Evolutionary conservation across 2,113 vertebrate species (phyloP).

Genomic region (Tringa solitaria): DNA sequence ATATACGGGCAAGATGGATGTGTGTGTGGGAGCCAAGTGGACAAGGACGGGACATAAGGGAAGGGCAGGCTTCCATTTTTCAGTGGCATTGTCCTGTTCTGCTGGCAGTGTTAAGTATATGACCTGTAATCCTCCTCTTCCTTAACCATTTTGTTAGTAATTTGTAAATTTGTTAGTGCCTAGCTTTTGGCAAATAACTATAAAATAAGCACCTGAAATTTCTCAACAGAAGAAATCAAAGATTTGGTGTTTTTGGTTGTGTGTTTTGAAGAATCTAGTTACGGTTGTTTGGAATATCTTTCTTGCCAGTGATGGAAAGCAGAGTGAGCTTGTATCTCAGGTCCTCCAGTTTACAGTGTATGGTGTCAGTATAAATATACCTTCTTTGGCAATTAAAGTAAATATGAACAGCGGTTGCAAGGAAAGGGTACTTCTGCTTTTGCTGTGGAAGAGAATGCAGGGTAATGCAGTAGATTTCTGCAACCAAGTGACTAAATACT

Average conservation of each 20-base stretch:
- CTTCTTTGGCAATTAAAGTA: neutral
- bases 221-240: neutral
- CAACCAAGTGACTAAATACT: neutral
- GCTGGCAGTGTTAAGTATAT: neutral
- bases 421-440: neutral
- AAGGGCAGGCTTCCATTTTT: neutral
- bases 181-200: neutral
- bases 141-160: neutral
- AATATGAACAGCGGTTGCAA: accelerated
- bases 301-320: neutral
- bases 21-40: neutral
- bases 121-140: neutral
- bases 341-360: neutral
- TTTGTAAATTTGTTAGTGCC: neutral
- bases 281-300: neutral
- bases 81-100: neutral
- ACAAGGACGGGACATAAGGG: neutral
- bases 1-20: neutral
- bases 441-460: neutral
- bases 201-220: neutral
- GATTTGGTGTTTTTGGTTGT: neutral
- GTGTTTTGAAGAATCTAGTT: neutral
- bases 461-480: neutral
- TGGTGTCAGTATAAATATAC: neutral
- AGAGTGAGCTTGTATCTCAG: neutral